Conservation (phyloP, 2,113 vertebrate genomes). For the Catharus minimus region DNA sequence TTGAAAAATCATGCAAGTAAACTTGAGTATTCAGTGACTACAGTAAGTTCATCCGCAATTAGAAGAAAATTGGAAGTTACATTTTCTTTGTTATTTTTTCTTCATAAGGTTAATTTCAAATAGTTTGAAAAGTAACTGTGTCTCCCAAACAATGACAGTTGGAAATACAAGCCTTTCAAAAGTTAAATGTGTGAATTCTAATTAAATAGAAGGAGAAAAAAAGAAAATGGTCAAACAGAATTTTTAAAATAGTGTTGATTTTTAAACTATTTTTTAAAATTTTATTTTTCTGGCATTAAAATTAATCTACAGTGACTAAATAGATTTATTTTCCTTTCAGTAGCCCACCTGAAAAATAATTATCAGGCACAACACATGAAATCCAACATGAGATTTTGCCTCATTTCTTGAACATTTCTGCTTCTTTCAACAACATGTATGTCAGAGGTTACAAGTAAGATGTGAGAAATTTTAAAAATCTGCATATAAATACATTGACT, state of each 20-base stretch:
- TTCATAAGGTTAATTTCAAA: not conserved
- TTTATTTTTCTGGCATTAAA: not conserved
- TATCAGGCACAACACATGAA: not conserved
- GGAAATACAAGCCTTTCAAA: not conserved
- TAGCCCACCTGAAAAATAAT: not conserved
- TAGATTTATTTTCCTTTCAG: no score
- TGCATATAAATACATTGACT: rapidly evolving
- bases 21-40: rapidly evolving
- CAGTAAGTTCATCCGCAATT: not conserved
- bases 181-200: rapidly evolving
- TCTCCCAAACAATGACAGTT: not conserved
- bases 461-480: not conserved
- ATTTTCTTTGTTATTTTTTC: not conserved
- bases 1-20: not conserved
- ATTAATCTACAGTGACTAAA: rapidly evolving
- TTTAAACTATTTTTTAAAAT: rapidly evolving
- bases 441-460: not conserved
- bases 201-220: rapidly evolving
- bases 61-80: not conserved
- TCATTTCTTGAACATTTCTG: not conserved
- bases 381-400: not conserved
- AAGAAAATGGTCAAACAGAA: rapidly evolving
- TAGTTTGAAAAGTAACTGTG: not conserved
- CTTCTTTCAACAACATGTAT: not conserved
- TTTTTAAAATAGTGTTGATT: not conserved